Percentiles rank a stretch among this genome's conserved stretches.
Evolutionary conservation across 2,113 vertebrate species (phyloP).

Genomic region (Bujurquina vittata): DNA sequence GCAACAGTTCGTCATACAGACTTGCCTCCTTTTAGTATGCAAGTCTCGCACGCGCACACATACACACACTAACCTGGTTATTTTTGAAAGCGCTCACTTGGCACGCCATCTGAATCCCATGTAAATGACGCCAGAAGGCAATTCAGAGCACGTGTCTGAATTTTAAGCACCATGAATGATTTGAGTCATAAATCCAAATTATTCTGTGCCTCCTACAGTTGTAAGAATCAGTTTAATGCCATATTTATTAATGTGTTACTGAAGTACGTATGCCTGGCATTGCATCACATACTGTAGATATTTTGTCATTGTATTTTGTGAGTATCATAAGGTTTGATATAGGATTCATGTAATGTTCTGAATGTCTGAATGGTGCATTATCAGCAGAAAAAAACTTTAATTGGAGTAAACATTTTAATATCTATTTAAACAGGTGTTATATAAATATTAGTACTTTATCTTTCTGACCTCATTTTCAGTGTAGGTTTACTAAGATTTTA

Average conservation of each 20-base stretch:
- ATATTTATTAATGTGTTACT: not conserved
- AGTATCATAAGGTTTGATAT: not conserved
- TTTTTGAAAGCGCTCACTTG: slow-evolving; percentile 50
- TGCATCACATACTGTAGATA: not conserved
- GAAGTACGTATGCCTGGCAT: not conserved
- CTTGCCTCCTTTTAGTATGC: slow-evolving; percentile 74
- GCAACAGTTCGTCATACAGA: slow-evolving; percentile 77
- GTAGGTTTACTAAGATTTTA: not conserved
- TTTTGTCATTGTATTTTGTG: not conserved
- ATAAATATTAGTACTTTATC: not conserved
- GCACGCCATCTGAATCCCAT: slow-evolving; percentile 43
- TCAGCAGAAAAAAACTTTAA: not conserved
- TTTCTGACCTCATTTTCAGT: not conserved
- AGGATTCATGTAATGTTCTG: not conserved
- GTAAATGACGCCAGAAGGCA: slow-evolving; percentile 38
- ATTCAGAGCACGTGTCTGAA: slow-evolving; percentile 5
- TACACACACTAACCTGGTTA: slow-evolving; percentile 55
- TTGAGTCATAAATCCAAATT: slow-evolving; percentile 12
- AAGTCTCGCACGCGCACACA: slow-evolving; percentile 63
- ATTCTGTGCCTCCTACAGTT: not conserved
- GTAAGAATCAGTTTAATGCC: not conserved
- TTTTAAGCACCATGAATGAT: slow-evolving; percentile 22
- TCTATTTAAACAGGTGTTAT: not conserved
- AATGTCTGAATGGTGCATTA: not conserved
- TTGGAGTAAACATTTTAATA: not conserved